phyloP scores from a whole-genome alignment of 2,113 vertebrate genomes.

The Tichodroma muraria region DNA sequence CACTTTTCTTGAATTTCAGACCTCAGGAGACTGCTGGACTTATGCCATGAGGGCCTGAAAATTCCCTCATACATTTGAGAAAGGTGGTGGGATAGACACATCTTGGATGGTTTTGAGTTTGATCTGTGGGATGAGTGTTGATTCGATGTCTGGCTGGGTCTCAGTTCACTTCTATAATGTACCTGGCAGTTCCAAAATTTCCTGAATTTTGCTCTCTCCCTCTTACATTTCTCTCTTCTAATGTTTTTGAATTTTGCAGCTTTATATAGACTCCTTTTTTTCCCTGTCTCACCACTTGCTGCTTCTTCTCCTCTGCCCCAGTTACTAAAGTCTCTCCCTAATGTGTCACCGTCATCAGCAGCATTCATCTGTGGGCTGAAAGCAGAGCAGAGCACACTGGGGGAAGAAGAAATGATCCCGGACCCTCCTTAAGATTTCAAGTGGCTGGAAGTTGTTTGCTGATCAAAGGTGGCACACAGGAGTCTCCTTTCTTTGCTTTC shows the following conservation, averaged over 20 bases:
- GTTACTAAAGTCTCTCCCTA: conserved; percentile 9
- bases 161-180: neutral
- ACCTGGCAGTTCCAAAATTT: neutral
- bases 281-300: neutral
- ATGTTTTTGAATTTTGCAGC: neutral
- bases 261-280: conserved; percentile 28
- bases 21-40: neutral
- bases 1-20: neutral
- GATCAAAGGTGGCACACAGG: neutral
- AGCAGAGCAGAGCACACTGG: neutral
- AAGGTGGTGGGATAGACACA: neutral
- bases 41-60: neutral
- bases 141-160: neutral
- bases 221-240: neutral
- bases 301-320: conserved; percentile 1
- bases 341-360: neutral
- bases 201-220: neutral
- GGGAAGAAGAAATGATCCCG: neutral
- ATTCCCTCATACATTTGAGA: accelerated
- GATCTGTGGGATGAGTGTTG: neutral
- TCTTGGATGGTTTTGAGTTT: neutral
- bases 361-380: neutral
- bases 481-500: neutral
- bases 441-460: neutral
- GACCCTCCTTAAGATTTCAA: neutral